A percentile compares a stretch with the other conserved stretches of the same genome.
phyloP scores from a whole-genome alignment of 2,888 invertebrate genomes.

The Parnassius smintheus region DNA sequence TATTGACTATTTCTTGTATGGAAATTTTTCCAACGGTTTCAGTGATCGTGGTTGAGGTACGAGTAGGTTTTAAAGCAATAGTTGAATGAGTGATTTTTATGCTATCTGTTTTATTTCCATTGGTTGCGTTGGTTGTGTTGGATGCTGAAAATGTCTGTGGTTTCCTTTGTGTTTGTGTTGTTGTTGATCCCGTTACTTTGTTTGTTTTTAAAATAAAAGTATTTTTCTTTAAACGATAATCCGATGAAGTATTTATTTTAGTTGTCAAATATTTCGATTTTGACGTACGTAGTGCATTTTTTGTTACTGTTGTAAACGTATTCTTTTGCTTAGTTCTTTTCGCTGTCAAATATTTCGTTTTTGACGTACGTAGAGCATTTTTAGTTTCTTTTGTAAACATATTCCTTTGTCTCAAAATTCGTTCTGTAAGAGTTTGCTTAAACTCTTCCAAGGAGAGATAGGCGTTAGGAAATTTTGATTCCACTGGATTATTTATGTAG shows the following conservation, averaged over 20 bases:
- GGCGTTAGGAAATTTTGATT: constrained; percentile 57
- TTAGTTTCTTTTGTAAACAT: constrained; percentile 26
- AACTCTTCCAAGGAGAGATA: constrained; percentile 57
- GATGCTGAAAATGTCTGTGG: background rate
- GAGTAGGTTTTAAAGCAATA: background rate
- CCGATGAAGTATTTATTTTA: constrained; percentile 26
- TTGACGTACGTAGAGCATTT: constrained; percentile 2
- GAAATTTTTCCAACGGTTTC: background rate
- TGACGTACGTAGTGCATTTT: background rate
- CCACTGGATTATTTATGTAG: constrained; percentile 67
- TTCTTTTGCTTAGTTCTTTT: constrained; percentile 31
- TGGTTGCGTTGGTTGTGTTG: background rate
- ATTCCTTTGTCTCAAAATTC: constrained; percentile 38
- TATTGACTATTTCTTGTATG: background rate
- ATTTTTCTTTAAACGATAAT: constrained; percentile 11
- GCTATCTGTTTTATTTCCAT: background rate
- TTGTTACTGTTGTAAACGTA: constrained; percentile 25
- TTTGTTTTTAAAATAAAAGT: background rate
- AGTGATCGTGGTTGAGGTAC: background rate
- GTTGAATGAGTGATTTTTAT: background rate
- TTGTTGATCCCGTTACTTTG: background rate
- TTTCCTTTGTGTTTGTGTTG: background rate
- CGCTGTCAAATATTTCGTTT: background rate
- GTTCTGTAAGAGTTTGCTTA: constrained; percentile 44
- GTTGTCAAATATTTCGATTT: constrained; percentile 1